Evolutionary conservation across 2,113 vertebrate species (phyloP).

Genomic region (Microcebus tavaratra): DNA sequence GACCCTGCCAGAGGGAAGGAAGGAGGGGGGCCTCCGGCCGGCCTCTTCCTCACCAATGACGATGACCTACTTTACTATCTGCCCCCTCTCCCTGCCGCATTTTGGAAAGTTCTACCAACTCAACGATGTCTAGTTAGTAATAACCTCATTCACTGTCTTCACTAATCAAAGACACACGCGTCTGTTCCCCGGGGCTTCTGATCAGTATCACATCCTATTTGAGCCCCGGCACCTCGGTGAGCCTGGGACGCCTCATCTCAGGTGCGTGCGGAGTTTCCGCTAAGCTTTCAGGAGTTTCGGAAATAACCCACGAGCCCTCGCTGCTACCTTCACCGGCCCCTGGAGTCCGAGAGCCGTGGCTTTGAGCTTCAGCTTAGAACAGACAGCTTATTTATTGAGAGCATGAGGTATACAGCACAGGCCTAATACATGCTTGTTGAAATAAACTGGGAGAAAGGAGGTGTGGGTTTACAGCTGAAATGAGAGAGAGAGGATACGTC

Average conservation of each 20-base stretch:
- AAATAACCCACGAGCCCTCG: neutral
- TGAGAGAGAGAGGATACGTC: neutral
- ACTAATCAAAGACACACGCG: rapidly evolving
- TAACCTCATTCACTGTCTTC: neutral
- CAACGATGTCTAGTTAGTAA: rapidly evolving
- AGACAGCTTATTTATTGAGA: neutral
- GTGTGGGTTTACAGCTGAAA: neutral
- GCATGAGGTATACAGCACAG: neutral
- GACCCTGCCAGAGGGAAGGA: rapidly evolving
- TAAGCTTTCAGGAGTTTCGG: neutral
- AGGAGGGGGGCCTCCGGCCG: rapidly evolving
- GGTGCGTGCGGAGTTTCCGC: neutral
- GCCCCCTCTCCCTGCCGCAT: neutral
- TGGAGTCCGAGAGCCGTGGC: neutral
- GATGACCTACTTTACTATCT: rapidly evolving
- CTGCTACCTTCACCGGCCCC: neutral
- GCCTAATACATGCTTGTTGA: neutral
- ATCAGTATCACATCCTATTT: rapidly evolving
- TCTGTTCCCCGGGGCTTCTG: neutral
- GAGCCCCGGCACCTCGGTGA: neutral
- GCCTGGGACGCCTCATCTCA: neutral
- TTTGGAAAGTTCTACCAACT: neutral
- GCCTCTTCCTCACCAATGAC: rapidly evolving
- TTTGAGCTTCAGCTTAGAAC: neutral
- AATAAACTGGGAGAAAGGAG: neutral